Conservation (phyloP, 2,113 vertebrate species). For the Ciconia stormi region DNA sequence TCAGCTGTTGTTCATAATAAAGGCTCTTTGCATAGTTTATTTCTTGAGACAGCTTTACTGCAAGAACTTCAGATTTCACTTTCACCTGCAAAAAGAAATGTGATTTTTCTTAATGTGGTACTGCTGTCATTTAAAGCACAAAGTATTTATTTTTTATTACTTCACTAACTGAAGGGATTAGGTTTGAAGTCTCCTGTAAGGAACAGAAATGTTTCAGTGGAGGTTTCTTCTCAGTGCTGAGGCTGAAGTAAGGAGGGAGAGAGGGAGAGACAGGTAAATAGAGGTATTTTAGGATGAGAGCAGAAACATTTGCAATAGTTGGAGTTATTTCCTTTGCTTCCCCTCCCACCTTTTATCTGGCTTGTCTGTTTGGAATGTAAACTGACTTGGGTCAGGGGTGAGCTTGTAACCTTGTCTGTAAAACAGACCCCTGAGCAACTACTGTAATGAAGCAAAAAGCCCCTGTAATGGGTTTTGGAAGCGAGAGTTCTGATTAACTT, state of each 20-base stretch:
- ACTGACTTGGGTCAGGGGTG: conserved; percentile 20
- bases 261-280: not conserved
- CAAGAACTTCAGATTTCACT: conserved; percentile 89
- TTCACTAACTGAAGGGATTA: not conserved
- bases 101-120: not conserved
- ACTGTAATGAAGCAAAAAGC: not conserved
- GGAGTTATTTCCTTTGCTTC: not conserved
- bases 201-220: not conserved
- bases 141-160: not conserved
- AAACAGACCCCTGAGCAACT: not conserved
- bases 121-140: not conserved
- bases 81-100: conserved; percentile 82
- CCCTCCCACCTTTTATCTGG: conserved; percentile 8
- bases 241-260: not conserved
- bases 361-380: conserved; percentile 44
- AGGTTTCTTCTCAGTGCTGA: not conserved
- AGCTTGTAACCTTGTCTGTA: not conserved
- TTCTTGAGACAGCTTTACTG: conserved; percentile 93
- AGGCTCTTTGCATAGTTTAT: conserved; percentile 99
- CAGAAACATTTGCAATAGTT: not conserved
- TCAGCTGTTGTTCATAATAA: conserved; percentile 97
- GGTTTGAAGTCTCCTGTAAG: not conserved
- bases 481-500: not conserved
- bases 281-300: not conserved
- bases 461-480: not conserved